Conservation (phyloP, 2,797 vertebrate species). For the Lepilemur ruficaudatus region DNA sequence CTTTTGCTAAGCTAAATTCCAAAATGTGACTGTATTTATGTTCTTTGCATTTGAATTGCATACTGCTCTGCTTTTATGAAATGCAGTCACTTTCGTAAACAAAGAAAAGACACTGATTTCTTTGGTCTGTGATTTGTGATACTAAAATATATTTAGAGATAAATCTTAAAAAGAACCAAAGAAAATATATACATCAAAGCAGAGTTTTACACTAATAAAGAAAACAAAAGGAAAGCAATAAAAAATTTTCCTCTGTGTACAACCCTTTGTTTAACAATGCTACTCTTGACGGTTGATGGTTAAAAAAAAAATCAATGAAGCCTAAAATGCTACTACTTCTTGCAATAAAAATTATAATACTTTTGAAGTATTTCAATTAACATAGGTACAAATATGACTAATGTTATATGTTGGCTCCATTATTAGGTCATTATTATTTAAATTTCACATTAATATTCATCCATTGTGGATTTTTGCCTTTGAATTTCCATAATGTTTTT, state of each 20-base stretch:
- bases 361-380: constrained; percentile 72
- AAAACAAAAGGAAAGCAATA: constrained; percentile 37
- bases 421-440: constrained; percentile 66
- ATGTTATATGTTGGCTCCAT: constrained; percentile 34
- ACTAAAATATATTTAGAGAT: constrained; percentile 58
- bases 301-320: not conserved
- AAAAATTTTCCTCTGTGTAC: not conserved
- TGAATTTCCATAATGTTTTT: constrained; percentile 74
- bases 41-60: constrained; percentile 25
- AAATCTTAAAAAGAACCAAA: constrained; percentile 47
- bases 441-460: constrained; percentile 75
- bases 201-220: constrained; percentile 49
- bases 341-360: constrained; percentile 30
- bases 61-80: not conserved
- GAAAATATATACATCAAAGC: constrained; percentile 51
- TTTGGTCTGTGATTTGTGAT: not conserved
- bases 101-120: constrained; percentile 51
- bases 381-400: constrained; percentile 59
- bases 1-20: constrained; percentile 63
- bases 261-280: constrained; percentile 26
- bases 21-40: not conserved
- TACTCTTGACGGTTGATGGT: constrained; percentile 34
- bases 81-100: constrained; percentile 52
- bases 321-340: not conserved
- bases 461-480: constrained; percentile 62